Evolutionary conservation across 2,113 vertebrate species (phyloP).

Genomic region (Seriola quinqueradiata): DNA sequence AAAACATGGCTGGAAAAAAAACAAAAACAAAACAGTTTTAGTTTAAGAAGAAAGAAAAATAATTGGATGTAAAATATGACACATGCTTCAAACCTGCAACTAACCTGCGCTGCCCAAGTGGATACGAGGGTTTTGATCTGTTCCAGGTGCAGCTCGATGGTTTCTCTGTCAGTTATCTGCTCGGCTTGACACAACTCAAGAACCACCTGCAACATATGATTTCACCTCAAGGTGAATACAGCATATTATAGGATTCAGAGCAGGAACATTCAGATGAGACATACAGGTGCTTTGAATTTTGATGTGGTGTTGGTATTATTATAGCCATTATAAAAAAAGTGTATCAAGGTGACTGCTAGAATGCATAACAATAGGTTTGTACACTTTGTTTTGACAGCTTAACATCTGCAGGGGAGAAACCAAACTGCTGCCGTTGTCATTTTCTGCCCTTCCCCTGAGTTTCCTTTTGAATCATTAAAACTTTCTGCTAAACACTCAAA

Average conservation of each 20-base stretch:
- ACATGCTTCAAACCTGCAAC: background rate
- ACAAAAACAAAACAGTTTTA: background rate
- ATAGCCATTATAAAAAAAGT: no score
- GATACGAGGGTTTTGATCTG: conserved; percentile 72
- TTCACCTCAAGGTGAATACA: background rate
- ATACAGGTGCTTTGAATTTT: background rate
- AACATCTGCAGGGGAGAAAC: background rate
- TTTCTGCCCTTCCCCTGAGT: background rate
- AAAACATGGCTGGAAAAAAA: conserved; percentile 70
- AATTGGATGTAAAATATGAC: background rate
- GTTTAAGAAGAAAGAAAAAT: background rate
- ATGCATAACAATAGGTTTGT: background rate
- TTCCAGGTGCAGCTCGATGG: conserved; percentile 72
- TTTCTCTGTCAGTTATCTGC: conserved; percentile 52
- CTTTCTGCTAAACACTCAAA: background rate
- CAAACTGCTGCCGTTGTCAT: background rate
- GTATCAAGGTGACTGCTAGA: background rate
- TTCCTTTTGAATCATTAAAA: no score
- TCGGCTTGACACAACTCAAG: conserved; percentile 75
- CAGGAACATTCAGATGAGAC: background rate
- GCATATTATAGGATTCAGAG: background rate
- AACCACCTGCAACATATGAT: conserved; percentile 69
- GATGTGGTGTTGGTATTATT: background rate
- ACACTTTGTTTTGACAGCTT: conserved; percentile 5
- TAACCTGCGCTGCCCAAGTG: conserved; percentile 75